These are phyloP conservation scores for Urocolius indicus DNA, from an alignment of 2,113 vertebrate genomes.

Conservation along the genomic window DNA sequence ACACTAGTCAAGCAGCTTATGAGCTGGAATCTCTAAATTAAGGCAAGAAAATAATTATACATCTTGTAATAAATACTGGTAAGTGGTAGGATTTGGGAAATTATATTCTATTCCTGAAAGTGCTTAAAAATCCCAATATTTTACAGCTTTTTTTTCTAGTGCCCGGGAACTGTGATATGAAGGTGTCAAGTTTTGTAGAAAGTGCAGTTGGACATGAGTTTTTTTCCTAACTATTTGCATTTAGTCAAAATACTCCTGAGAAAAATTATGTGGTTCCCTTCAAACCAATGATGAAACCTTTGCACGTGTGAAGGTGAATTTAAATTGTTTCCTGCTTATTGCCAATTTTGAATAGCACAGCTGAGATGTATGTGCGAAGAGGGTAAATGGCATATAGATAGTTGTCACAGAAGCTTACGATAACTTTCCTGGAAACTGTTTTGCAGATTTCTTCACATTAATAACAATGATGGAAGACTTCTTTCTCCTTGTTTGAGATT, in stretches of 20 bases:
- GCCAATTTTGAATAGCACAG: not conserved
- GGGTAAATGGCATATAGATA: not conserved
- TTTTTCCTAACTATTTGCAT: not conserved
- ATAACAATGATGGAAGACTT: not conserved
- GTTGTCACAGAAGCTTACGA: not conserved
- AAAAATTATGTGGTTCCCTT: not conserved
- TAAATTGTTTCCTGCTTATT: not conserved
- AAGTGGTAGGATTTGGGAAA: not conserved
- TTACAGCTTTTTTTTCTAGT: not conserved
- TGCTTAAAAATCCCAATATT: rapidly evolving
- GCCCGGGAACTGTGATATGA: not conserved
- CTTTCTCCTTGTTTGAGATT: not conserved
- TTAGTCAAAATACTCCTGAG: not conserved
- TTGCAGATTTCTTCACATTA: not conserved
- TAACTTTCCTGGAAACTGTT: not conserved
- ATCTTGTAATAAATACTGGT: not conserved
- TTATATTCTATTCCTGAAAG: not conserved
- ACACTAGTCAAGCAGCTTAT: not conserved
- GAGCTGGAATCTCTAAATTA: not conserved
- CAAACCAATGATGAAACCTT: not conserved
- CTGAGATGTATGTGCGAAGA: not conserved
- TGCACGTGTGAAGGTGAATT: not conserved
- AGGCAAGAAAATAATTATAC: not conserved
- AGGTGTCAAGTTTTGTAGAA: not conserved
- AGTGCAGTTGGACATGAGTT: not conserved